Evolutionary conservation across 2,888 invertebrate genomes (phyloP).

Genomic region (Sceliomorpha sp.): DNA sequence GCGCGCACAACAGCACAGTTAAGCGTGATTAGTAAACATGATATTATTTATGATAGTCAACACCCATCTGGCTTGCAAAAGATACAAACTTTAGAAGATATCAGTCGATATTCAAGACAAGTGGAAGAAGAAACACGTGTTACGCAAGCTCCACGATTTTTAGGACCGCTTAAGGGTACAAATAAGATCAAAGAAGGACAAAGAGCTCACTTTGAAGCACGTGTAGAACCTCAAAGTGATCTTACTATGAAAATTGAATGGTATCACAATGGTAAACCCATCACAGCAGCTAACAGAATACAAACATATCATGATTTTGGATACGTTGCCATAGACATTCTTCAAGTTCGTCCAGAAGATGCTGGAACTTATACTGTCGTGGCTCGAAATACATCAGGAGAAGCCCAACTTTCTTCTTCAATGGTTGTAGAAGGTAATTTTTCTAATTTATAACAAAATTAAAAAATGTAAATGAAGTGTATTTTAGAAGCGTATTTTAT

Average conservation of each 20-base stretch:
- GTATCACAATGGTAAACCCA: conserved; percentile 97
- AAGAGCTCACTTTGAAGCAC: conserved; percentile 95
- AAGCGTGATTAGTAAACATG: conserved; percentile 91
- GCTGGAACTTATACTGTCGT: conserved; percentile 96
- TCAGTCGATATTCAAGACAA: conserved; percentile 85
- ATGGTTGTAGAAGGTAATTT: conserved; percentile 95
- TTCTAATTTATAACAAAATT: background rate
- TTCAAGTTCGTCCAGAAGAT: conserved; percentile 95
- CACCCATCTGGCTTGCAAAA: conserved; percentile 95
- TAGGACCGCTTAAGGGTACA: conserved; percentile 94
- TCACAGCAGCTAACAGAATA: conserved; percentile 93
- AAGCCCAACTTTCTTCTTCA: conserved; percentile 90
- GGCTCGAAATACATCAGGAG: conserved; percentile 94
- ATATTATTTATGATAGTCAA: conserved; percentile 93
- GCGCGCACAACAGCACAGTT: conserved; percentile 91
- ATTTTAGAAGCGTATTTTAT: too few species aligned
- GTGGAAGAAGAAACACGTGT: conserved; percentile 87
- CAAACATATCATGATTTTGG: conserved; percentile 98
- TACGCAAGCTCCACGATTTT: conserved; percentile 91
- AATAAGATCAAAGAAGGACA: conserved; percentile 96
- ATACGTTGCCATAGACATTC: conserved; percentile 96
- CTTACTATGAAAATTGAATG: conserved; percentile 96
- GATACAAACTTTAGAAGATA: conserved; percentile 94
- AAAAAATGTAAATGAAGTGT: conserved; percentile 5
- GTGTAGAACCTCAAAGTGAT: conserved; percentile 97